Base-by-base conservation (phyloP, 2,113 vertebrate species). In the Cheilinus undulatus region DNA sequence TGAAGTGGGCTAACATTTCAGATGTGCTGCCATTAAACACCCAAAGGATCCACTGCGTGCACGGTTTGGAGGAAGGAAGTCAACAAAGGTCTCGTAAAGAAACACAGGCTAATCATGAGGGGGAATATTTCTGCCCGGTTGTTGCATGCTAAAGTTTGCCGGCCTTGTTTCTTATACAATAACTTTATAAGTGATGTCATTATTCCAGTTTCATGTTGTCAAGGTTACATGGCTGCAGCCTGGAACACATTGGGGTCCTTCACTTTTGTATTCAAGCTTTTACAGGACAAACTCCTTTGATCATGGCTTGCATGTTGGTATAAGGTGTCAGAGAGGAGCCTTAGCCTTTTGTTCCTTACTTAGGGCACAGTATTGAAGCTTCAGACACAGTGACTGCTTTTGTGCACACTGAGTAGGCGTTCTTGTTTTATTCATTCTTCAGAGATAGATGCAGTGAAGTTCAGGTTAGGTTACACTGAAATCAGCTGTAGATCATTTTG, bases 1-100 rank as follows among this genome's bases (percentile, higher is more conserved):
- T 70, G 72, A 85, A 74, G 64, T 56, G 60, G 56, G 70, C 78
- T 81, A 84, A 88, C 66, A 80, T 82, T 81, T 86, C 70, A 85
- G 40, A 66, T 62, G 52, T 75, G 81, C 72, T 85, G 76, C 75
- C 75, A 67, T 85, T 38, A 67, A 72, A 80, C 65, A 77, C 76
- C 34, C 70, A 3, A 54, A 75, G 50, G 69, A 77, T 24, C n/a
- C 1, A 7, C 24, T 22, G 6, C 1, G 4, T 40, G 36, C 52
- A 15, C 50, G 22, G 65, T 54, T 28, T 50, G 52, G 62, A 52
- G 52, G 69, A 51, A 56, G 54, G 11, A 60, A 75, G 58, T 42
- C 40, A 42, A 15, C 40, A 5, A 14, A 42, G 40, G 40, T 38
- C 34, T 70, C 36, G 0, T 76, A 23, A 69, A 74, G 58, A 63